These are phyloP conservation scores for Gobio occitaniae DNA, from an alignment of 2,797 vertebrate genomes.

Conservation along the genomic window DNA sequence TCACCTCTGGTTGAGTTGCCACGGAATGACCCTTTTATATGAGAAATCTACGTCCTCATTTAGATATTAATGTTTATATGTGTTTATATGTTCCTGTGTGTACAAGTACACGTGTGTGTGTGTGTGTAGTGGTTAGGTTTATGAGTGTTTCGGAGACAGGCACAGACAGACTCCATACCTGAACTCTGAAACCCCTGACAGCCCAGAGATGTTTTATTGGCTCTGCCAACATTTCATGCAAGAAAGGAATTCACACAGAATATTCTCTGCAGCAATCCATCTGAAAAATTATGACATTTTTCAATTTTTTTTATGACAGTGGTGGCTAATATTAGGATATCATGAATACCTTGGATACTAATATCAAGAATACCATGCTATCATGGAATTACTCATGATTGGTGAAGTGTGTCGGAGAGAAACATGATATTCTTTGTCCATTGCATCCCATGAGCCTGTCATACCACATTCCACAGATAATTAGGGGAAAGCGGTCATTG, in stretches of 20 bases:
- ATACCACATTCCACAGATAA: background rate
- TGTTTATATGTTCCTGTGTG: background rate
- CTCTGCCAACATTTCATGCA: background rate
- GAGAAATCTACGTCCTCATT: background rate
- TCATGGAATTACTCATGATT: background rate
- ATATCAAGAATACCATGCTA: background rate
- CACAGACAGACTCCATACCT: constrained; percentile 58
- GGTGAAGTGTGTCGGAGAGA: background rate
- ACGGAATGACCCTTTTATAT: background rate
- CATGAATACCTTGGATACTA: background rate
- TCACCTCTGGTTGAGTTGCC: background rate
- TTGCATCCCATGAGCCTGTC: constrained; percentile 14
- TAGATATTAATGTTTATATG: background rate
- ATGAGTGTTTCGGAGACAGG: constrained; percentile 55
- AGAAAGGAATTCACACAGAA: constrained; percentile 10
- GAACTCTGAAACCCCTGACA: constrained; percentile 34
- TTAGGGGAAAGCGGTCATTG: constrained; percentile 9
- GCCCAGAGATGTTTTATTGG: constrained; percentile 37
- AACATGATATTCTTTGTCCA: background rate
- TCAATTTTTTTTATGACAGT: background rate
- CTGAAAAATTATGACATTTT: background rate
- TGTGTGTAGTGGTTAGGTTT: constrained; percentile 31
- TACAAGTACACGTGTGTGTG: constrained; percentile 3
- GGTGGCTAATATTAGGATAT: background rate
- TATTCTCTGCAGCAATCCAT: background rate